Evolutionary conservation across 2,113 vertebrate genomes (phyloP).

Genomic region (Thinocorus orbignyianus): DNA sequence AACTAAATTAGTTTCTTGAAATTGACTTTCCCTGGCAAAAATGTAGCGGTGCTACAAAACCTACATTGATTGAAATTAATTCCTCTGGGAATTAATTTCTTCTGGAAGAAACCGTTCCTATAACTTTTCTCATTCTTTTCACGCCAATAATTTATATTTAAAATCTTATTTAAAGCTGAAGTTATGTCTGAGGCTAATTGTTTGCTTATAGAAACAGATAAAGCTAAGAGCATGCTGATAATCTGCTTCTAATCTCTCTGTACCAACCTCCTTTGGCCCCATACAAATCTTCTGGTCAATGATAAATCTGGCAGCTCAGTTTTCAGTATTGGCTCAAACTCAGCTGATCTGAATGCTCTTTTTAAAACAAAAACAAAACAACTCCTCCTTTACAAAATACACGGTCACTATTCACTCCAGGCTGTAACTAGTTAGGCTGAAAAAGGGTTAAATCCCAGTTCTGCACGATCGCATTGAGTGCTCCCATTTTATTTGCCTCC

Average conservation of each 20-base stretch:
- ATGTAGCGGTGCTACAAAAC: background rate
- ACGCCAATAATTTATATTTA: background rate
- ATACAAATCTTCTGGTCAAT: constrained; percentile 42
- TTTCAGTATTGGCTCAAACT: constrained; percentile 36
- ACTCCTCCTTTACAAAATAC: background rate
- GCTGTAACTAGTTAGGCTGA: background rate
- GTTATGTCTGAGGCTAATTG: constrained; percentile 1
- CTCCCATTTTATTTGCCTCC: constrained; percentile 28
- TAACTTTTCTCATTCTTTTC: background rate
- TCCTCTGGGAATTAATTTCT: background rate
- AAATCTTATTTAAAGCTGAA: background rate
- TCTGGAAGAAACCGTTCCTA: background rate
- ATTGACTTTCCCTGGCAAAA: background rate
- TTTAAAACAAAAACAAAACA: constrained; percentile 4
- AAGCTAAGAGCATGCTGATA: constrained; percentile 37
- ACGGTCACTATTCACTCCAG: background rate
- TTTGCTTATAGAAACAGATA: constrained; percentile 44
- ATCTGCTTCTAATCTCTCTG: constrained; percentile 59
- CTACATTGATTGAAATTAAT: background rate
- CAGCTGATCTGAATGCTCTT: constrained; percentile 24
- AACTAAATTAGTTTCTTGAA: background rate
- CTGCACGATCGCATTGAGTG: background rate
- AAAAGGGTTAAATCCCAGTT: constrained; percentile 40
- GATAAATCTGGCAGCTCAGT: constrained; percentile 39
- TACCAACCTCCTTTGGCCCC: constrained; percentile 53